Base-by-base conservation (phyloP, 2,797 vertebrate species). In the Halcyon badia region DNA sequence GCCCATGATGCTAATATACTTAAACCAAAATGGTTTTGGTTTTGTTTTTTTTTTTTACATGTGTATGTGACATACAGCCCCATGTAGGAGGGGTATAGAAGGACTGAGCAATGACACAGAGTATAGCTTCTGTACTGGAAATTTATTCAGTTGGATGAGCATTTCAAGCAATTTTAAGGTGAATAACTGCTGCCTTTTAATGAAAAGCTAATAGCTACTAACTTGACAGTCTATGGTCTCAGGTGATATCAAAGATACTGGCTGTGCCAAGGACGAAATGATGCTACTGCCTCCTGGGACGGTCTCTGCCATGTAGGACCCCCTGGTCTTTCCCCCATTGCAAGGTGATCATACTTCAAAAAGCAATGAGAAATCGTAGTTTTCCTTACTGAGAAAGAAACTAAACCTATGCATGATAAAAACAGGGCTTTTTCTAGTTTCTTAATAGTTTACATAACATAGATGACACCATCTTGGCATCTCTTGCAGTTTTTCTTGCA, bases 51-150 rank as follows among this genome's bases (percentile, higher is more conserved):
- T 62, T 14, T 46, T 37, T 70, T 66, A 16, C 1, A 1, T 18
- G 4, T 41, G 3, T 33, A 7, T 51, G 33, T 61, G 51, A 39
- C 10, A 6, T 26, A 12, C 9, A 58, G 30, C 21, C 11, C 8
- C 8, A 3, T 5, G 1, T 10, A 25, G 15, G 9, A 10, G 16
- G 4, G 1, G 1, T 14, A 7, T 37, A 57, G 31, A 52, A 76
- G 26, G 16, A 49, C 26, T 6, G 33, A n/a, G 9, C 16, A 83
- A 48, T 17, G 21, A 31, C 0, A 1, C 49, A 56, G 49, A 9
- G 10, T 6, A 61, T 52, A 60, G 52, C 12, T 26, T 58, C 35
- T 30, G 16, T 49, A 28, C 25, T 26, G n/a, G 33, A 26, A 10
- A 65, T 42, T 66, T 71, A 48, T 54, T 54, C 58, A 65, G 26